Evolutionary conservation across 2,888 invertebrate species (phyloP).

Genomic region (Orgyia antiqua): DNA sequence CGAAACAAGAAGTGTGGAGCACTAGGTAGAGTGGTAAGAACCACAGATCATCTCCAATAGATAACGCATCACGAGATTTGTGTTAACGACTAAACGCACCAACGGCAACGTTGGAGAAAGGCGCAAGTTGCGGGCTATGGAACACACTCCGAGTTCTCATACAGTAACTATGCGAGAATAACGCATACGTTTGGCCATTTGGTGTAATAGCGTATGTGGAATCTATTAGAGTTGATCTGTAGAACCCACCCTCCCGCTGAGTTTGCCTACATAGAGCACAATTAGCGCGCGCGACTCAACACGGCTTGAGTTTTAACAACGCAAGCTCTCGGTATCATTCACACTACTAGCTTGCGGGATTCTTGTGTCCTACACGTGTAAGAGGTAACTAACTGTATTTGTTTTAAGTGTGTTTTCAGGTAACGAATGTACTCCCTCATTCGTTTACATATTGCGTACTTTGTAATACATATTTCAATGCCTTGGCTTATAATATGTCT

Average conservation of each 20-base stretch:
- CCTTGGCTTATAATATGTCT: not conserved
- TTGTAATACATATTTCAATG: not conserved
- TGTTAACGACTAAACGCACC: no score
- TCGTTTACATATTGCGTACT: no score
- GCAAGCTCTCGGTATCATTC: slow-evolving; percentile 69
- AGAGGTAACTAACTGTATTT: slow-evolving; percentile 37
- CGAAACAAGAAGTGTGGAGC: slow-evolving; percentile 60
- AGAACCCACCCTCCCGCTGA: slow-evolving; percentile 17
- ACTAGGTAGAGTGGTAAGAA: slow-evolving; percentile 34
- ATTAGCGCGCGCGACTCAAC: slow-evolving; percentile 74
- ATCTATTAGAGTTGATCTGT: no score
- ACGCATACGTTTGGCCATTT: no score
- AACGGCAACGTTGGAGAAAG: no score
- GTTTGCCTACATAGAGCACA: slow-evolving; percentile 57
- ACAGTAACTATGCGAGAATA: no score
- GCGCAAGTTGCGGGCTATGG: no score
- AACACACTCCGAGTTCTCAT: no score
- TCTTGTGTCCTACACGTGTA: slow-evolving; percentile 44
- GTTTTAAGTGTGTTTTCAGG: slow-evolving; percentile 29
- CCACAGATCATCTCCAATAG: no score
- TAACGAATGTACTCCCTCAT: slow-evolving; percentile 19
- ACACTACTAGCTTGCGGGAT: slow-evolving; percentile 47
- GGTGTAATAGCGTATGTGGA: no score
- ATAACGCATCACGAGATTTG: no score
- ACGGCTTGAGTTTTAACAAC: slow-evolving; percentile 76